Base-by-base conservation (phyloP, 2,888 invertebrate species). In the Scrobipalpa costella region DNA sequence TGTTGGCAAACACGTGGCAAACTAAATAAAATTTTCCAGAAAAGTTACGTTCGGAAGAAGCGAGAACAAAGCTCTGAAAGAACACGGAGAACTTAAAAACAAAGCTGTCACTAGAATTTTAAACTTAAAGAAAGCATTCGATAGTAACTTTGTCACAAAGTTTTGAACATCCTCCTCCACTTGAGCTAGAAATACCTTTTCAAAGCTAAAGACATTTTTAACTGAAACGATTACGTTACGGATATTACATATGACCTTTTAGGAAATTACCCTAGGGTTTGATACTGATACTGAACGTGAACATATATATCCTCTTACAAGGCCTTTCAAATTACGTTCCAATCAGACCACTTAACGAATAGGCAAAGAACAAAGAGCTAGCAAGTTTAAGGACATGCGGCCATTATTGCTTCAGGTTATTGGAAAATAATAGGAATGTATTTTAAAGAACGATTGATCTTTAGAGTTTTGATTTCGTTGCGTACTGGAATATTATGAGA, bases 191-290 rank as follows among this genome's bases (percentile, higher is more conserved):
- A 44, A 44, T 3, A n/a, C 13, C 40, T 13, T 15, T 3, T 40
- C 11, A 13, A 40, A 40, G 8, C 44, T 44, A 44, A 15, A n/a
- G 44, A 44, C 49, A 19, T 21, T 52, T 19, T 13, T 52, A 52
- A 27, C 13, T 52, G 0, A 15, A 13, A 13, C 21, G 27, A 52
- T 52, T 50, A 27, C 7, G 13, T 21, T 44, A 21, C 27, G 21
- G 50, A 52, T 52, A 27, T 34, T 61, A 44, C 36, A 52, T 21
- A 11, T 36, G 58, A 34, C 50, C 15, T 50, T 61, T 52, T 8
- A 55, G n/a, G 34, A 34, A 34, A 34, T 55, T 34, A 55, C 34
- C 55, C 55, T 34, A 34, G 50, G 50, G 50, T 21, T 34, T 34
- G 15, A 55, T 8, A 52, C 13, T 33, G 21, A 52, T n/a, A 33